Evolutionary conservation across 2,888 invertebrate species (phyloP), one percentile per base, ranked within the genome.

Genomic region (Phymatocera aterrima): DNA sequence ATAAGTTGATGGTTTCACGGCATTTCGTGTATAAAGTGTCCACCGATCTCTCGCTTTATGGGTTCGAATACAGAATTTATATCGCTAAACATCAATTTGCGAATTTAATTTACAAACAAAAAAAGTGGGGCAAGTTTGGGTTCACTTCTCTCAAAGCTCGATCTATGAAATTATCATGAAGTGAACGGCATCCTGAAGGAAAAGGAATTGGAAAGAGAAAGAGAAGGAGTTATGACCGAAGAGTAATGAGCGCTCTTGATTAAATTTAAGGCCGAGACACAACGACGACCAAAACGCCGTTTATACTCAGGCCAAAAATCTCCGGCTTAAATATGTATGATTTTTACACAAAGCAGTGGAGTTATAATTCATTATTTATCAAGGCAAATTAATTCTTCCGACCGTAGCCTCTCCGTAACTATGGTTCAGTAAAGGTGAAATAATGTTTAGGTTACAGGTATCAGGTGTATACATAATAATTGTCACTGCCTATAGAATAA

Each of bases 311-410:
- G 54, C 72, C 72, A 72, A 31, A 72, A 72, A 31, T 51, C 51
- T 21, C 5, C 72, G 12, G 5, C 0, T 31, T 51, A 6, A 72
- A 72, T 68, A 68, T 43, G 10, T 40, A 68, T n/a, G 46, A 68
- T 68, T 46, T n/a, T 21, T 28, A 68, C 68, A n/a, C 46, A 43
- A 21, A 24, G 68, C 28, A 46, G n/a, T 46, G 3, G 28, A 68
- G 24, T 43, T 68, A 65, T 43, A 68, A 68, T 68, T 68, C n/a
- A 43, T 68, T 68, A 28, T 24, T 24, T 28, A 68, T 24, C 21
- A 68, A 40, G 43, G 28, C 24, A 46, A 68, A 60, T 12, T 60
- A 28, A 15, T 24, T 10, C 21, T 43, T 15, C 28, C 43, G 24
- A 37, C 21, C 28, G n/a, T n/a, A n/a, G 15, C 28, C 57, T 4